phyloP scores from a whole-genome alignment of 2,888 invertebrate genomes.

The Mongoloraphidia duomilia region DNA sequence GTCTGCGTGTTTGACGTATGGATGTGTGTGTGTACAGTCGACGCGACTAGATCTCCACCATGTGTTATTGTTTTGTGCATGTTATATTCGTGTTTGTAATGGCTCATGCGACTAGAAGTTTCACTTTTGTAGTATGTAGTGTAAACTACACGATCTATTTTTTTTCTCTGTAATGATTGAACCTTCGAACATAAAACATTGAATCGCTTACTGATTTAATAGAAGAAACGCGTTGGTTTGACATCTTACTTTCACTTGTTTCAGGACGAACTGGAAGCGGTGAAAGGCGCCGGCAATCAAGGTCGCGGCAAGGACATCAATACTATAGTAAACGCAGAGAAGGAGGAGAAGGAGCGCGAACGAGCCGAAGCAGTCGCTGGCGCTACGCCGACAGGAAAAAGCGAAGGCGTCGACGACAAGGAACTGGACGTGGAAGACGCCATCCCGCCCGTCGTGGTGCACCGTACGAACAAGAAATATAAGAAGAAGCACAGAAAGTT shows the following conservation, averaged over 20 bases:
- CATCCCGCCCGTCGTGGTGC: conserved; percentile 18
- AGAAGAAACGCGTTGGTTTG: too few species aligned
- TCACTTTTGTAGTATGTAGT: too few species aligned
- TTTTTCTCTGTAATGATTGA: too few species aligned
- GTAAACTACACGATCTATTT: too few species aligned
- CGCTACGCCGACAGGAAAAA: conserved; percentile 26
- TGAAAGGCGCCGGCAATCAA: conserved; percentile 64
- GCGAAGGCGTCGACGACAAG: conserved; percentile 23
- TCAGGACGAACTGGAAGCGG: conserved; percentile 58
- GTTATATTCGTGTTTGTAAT: too few species aligned
- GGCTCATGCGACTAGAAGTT: too few species aligned
- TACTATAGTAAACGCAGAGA: conserved; percentile 70
- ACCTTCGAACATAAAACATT: too few species aligned
- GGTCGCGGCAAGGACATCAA: conserved; percentile 84
- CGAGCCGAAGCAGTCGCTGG: conserved; percentile 14
- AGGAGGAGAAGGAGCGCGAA: conserved; percentile 39
- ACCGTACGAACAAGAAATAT: conserved; percentile 17
- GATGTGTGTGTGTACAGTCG: too few species aligned
- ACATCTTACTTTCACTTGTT: conserved; percentile 5
- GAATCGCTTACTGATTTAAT: too few species aligned
- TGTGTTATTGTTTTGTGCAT: too few species aligned
- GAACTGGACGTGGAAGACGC: conserved; percentile 26
- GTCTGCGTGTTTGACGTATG: too few species aligned
- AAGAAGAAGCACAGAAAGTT: conserved; percentile 59
- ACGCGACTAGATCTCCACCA: too few species aligned